Base-by-base conservation (phyloP, 2,797 vertebrate species). In the Gadopsis marmoratus region DNA sequence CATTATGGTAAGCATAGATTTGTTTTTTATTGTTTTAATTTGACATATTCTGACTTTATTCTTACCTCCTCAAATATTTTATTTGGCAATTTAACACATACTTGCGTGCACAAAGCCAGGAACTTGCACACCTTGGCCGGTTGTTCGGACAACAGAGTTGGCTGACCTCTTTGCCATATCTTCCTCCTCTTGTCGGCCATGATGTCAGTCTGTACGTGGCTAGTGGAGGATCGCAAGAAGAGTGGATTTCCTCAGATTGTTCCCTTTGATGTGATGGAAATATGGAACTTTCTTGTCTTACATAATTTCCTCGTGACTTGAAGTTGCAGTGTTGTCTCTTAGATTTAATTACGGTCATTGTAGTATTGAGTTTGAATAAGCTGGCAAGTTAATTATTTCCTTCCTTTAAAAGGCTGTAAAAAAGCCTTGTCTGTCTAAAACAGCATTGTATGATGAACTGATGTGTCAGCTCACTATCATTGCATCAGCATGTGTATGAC, bases 1-100 rank as follows among this genome's bases (percentile, higher is more conserved):
- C 98, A 99, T 96, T 99, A 99, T 79, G 98, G 98, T 99, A 94
- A 81, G 97, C 94, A 74, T n/a, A 45, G 74, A 82, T 47, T 29
- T 35, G 7, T 5, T 14, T 76, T 50, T 48, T 47, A 64, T 33
- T 17, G 31, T 31, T 23, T 74, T 7, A 65, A 56, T 77, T 59
- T 26, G 51, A 82, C 69, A 61, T 39, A 33, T 79, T 62, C 48
- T 66, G 43, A 50, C 13, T 78, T 77, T 29, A 61, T 67, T 75
- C 29, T 72, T 58, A 50, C 21, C 16, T 19, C 41, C 50, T 48
- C 71, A 39, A 47, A 69, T 56, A 29, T 86, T 65, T 62, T 4
- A 64, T 74, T 58, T 81, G 61, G 65, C 41, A 14, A 33, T 55
- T 75, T 21, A 48, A 70, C 63, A 13, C 29, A 56, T 5, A 14